phyloP scores from a whole-genome alignment of 2,113 vertebrate species.

The Erythrocercus mccallii region DNA sequence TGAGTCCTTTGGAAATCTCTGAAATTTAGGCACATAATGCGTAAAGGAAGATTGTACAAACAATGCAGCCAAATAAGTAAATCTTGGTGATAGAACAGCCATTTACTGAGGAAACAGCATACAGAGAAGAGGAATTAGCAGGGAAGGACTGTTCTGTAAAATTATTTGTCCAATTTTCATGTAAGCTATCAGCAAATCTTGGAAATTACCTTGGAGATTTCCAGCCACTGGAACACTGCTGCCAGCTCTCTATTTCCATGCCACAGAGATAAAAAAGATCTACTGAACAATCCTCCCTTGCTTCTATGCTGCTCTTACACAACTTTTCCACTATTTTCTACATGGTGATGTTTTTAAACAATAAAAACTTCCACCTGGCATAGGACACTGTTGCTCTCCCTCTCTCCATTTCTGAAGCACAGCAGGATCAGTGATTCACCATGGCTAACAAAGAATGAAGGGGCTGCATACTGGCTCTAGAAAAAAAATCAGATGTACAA shows the following conservation, averaged over 20 bases:
- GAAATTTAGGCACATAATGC: not conserved
- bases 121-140: slow-evolving; percentile 5
- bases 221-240: not conserved
- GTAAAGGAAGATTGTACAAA: slow-evolving; percentile 10
- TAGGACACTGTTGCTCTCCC: not conserved
- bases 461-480: not conserved
- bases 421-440: not conserved
- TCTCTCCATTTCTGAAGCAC: not conserved
- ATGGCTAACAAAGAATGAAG: not conserved
- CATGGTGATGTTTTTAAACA: not conserved
- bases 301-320: not conserved
- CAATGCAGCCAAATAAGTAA: not conserved
- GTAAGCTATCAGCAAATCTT: not conserved
- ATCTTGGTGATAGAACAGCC: not conserved
- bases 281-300: not conserved
- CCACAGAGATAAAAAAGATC: not conserved
- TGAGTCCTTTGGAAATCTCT: not conserved
- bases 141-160: not conserved
- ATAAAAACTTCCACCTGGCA: not conserved
- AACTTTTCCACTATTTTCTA: not conserved
- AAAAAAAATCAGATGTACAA: not conserved
- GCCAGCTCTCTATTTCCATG: not conserved
- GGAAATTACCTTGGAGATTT: slow-evolving; percentile 43
- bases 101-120: not conserved
- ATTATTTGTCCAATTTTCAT: slow-evolving; percentile 35